Evolutionary conservation across 2,888 invertebrate genomes (phyloP), one percentile per base, ranked within the genome.

Genomic region (Ochropleura plecta): DNA sequence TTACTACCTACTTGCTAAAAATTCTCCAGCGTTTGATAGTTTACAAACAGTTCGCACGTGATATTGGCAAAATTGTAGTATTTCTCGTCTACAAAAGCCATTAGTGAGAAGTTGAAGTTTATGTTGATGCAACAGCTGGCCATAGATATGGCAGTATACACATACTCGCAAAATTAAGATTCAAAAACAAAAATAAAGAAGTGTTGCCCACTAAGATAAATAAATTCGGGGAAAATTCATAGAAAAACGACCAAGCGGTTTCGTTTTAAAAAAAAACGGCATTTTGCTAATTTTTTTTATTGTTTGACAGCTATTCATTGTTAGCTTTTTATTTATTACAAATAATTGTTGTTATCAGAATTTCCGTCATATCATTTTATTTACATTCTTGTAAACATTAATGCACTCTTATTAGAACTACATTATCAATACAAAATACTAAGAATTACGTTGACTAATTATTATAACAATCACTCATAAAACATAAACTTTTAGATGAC

Each of bases 161-260:
- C 30, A 30, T 30, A 30, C 30, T 3, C 30, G 3, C 30, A 3
- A 30, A 30, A 30, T 30, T 2, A 30, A 30, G 30, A 30, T 30
- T 30, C 1, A 30, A 30, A 30, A 30, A 30, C 30, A 30, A 30
- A 30, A 30, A 30, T 30, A 30, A n/a, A 10, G n/a, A 60, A 62
- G 62, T 62, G 62, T 62, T 62, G 62, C 62, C 62, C 62, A 30
- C 7, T n/a, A 44, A n/a, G 12, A 62, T n/a, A 44, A 44, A 44
- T n/a, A 44, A 62, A 44, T 44, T 62, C n/a, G 44, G 62, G 62
- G 44, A 62, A n/a, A 62, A 44, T 62, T 44, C 2, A 2, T n/a
- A 44, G 7, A 10, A n/a, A n/a, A n/a, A n/a, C 10, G 7, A n/a
- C 3, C 30, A 30, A 30, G 30, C 30, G 30, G 30, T 30, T 12